Evolutionary conservation across 1,140 invertebrate genomes (phyloP), one percentile per base, ranked within the genome.

Genomic region (Hycleus cichorii): DNA sequence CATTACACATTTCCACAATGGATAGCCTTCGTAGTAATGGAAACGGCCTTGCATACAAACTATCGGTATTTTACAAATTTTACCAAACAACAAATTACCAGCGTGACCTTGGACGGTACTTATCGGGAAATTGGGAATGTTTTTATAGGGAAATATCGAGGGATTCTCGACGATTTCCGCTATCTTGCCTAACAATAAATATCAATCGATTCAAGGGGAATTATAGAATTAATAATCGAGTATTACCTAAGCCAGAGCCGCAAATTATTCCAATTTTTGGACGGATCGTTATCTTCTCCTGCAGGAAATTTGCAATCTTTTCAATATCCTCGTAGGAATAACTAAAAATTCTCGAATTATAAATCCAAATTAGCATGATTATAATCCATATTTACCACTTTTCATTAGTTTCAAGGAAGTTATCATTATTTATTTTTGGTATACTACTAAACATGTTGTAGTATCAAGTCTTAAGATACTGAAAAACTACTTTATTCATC

Each of bases 11-110:
- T 96, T 76, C 83, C 86, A 89, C 6, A 91, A 75, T 4, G 90
- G 84, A 76, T 97, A 95, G 50, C 95, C 95, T 77, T 98, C 95
- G 69, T 96, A 97, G 60, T 89, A 85, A 75, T 98, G 94, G 73
- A 95, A 93, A 53, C 95, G 78, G 26, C 94, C 94, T 71, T 97
- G 90, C 93, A 97, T 96, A 61, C 91, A 90, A 67, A 97, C 85
- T 0, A 95, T 86, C 1, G 84, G 80, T 4, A 90, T 83, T 4
- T 83, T 84, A 26, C 81, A 76, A 3, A 97, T 73, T 46, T 80
- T 77, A 12, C 95, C 94, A 69, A 97, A 90, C 3, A 97, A 88
- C 65, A 97, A 77, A 65, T 84, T 80, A 6, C 94, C 94, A 18
- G 82, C 83, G 74, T 97, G 94, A 1, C 93, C 93, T 64, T 84